These are phyloP conservation scores for Bubo bubo DNA, from an alignment of 2,113 vertebrate species.

Conservation along the genomic window DNA sequence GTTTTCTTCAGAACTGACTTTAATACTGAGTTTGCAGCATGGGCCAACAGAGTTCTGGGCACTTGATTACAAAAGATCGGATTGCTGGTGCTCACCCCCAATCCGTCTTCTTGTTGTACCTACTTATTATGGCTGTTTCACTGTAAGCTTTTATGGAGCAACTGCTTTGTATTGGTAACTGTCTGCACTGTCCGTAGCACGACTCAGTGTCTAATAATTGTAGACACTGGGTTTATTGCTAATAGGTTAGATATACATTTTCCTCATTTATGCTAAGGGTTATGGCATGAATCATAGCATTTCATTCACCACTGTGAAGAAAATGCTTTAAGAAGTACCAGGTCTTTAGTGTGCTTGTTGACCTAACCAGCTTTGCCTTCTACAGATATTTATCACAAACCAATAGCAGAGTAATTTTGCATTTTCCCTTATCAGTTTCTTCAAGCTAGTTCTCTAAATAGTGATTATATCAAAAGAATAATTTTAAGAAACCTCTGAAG, in stretches of 20 bases:
- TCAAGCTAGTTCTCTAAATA: slow-evolving; percentile 22
- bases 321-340: not conserved
- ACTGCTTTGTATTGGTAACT: not conserved
- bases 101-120: not conserved
- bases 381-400: not conserved
- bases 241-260: accelerated
- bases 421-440: not conserved
- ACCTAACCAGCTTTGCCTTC: not conserved
- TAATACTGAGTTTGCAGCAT: not conserved
- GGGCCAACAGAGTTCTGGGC: not conserved
- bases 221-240: not conserved
- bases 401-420: not conserved
- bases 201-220: accelerated
- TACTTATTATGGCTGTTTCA: not conserved
- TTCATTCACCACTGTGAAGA: not conserved
- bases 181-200: accelerated
- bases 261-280: too few species aligned
- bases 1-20: not conserved
- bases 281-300: not conserved
- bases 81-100: not conserved
- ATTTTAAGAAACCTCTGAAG: slow-evolving; percentile 13
- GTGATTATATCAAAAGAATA: slow-evolving; percentile 33
- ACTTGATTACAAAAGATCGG: not conserved
- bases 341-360: not conserved
- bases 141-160: not conserved